phyloP scores from a whole-genome alignment of 2,113 vertebrate species.

The Anhinga anhinga region DNA sequence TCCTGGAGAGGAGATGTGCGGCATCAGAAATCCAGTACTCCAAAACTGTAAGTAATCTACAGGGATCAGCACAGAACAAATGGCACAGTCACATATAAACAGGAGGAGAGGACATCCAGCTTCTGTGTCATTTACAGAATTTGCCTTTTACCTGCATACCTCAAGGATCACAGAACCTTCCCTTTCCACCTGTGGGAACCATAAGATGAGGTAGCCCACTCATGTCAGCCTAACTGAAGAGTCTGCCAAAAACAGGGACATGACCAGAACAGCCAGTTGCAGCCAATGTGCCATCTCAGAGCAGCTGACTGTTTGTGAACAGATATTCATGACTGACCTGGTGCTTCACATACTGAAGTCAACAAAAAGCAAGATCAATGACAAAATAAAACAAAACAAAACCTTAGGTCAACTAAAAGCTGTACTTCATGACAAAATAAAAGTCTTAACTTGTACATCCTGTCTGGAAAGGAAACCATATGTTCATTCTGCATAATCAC shows the following conservation, averaged over 20 bases:
- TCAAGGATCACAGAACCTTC: neutral
- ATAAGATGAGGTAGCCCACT: neutral
- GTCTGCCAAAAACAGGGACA: neutral
- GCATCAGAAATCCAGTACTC: neutral
- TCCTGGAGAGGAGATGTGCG: neutral
- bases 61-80: neutral
- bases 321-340: neutral
- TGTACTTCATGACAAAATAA: neutral
- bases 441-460: neutral
- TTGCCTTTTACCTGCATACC: neutral
- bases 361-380: neutral
- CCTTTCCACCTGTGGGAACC: neutral
- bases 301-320: neutral
- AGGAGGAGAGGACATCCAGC: neutral
- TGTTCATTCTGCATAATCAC: neutral
- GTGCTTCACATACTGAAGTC: neutral
- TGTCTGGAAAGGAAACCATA: neutral
- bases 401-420: neutral
- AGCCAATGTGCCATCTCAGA: neutral
- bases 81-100: neutral
- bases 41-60: neutral
- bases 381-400: neutral
- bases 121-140: neutral
- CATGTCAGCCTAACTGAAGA: neutral
- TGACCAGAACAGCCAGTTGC: neutral